A percentile compares a stretch with the other conserved stretches of the same genome.
Evolutionary conservation across 2,113 vertebrate genomes (phyloP).

Genomic region (Crocuta crocuta): DNA sequence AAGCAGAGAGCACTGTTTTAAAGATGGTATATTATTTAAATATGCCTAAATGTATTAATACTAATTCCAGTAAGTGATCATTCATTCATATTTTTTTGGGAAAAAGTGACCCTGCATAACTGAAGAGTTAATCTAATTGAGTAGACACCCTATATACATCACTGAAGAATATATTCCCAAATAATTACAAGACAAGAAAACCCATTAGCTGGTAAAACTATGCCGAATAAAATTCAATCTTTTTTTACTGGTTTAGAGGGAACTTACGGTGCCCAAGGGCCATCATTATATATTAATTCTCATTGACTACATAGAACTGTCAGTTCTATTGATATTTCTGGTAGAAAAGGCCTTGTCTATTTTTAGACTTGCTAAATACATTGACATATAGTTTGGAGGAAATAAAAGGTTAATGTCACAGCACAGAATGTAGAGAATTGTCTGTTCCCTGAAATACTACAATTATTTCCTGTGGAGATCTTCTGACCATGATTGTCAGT

Average conservation of each 20-base stretch:
- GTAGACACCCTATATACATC: not conserved
- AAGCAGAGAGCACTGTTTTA: not conserved
- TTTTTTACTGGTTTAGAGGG: constrained; percentile 34
- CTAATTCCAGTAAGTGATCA: not conserved
- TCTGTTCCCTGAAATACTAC: not conserved
- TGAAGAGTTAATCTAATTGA: constrained; percentile 32
- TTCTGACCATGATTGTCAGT: not conserved
- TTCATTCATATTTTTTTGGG: not conserved
- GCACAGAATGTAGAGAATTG: constrained; percentile 28
- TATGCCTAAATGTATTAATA: not conserved
- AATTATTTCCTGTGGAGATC: not conserved
- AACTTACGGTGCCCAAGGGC: not conserved
- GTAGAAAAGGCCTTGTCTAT: constrained; percentile 50
- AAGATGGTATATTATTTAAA: not conserved
- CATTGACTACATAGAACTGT: constrained; percentile 34
- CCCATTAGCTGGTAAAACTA: constrained; percentile 56
- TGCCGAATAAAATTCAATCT: constrained; percentile 51
- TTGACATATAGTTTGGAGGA: constrained; percentile 6
- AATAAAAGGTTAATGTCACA: constrained; percentile 43
- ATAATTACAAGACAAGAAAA: constrained; percentile 68
- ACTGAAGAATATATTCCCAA: not conserved
- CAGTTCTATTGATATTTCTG: not conserved
- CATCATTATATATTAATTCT: constrained; percentile 63
- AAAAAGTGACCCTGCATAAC: not conserved
- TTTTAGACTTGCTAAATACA: constrained; percentile 62